Percentiles rank a stretch among this genome's conserved stretches.
phyloP scores from a whole-genome alignment of 1,140 invertebrate species.

The Limonius californicus region DNA sequence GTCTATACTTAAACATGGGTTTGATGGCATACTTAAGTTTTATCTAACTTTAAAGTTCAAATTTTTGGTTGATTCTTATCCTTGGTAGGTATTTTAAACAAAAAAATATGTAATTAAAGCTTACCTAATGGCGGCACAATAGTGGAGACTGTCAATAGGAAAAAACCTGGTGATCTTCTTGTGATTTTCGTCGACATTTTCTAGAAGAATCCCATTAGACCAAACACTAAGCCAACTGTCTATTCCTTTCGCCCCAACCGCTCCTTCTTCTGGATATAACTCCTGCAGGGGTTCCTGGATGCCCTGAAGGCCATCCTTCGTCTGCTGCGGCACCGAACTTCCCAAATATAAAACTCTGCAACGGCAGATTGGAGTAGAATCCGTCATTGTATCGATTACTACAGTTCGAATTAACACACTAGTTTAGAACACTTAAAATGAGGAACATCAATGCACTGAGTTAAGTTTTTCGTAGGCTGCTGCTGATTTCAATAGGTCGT shows the following conservation, averaged over 20 bases:
- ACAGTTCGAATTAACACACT: too few species aligned
- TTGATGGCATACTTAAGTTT: too few species aligned
- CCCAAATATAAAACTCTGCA: conserved; percentile 98
- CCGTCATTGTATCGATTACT: conserved; percentile 42
- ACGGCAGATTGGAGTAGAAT: conserved; percentile 88
- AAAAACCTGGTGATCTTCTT: conserved; percentile 95
- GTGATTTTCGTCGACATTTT: conserved; percentile 94
- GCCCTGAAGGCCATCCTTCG: conserved; percentile 94
- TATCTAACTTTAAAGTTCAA: too few species aligned
- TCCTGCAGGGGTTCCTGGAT: conserved; percentile 96
- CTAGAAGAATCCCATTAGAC: conserved; percentile 92
- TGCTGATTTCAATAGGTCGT: background rate
- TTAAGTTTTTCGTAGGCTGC: background rate
- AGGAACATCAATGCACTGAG: background rate
- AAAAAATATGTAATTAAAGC: too few species aligned
- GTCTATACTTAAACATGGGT: too few species aligned
- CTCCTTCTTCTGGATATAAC: conserved; percentile 89
- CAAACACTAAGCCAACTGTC: conserved; percentile 97
- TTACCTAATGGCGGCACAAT: conserved; percentile 94
- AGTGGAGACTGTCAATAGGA: conserved; percentile 93
- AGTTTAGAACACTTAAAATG: background rate
- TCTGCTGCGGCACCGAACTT: conserved; percentile 94
- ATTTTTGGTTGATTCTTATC: too few species aligned
- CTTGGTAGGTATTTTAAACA: too few species aligned
- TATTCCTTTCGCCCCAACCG: conserved; percentile 85